Base-by-base conservation (phyloP, 2,888 invertebrate genomes). In the Mactromeris polynyma region DNA sequence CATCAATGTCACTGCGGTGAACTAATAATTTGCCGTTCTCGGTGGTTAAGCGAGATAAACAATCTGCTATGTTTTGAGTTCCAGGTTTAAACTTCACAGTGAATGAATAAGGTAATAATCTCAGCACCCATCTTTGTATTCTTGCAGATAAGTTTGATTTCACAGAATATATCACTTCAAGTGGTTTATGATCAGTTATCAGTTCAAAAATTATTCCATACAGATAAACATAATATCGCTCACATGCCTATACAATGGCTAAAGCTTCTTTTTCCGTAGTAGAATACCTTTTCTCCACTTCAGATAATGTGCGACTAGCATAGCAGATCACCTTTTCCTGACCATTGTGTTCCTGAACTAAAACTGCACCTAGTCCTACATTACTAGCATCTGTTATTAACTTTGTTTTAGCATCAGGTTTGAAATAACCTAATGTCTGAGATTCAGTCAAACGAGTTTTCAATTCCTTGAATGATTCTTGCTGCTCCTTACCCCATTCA, bases 91-190 rank as follows among this genome's bases (percentile, higher is more conserved):
- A 58, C 17, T 42, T 73, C 0, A 93, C 91, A 6, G 40, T 79
- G 26, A 92, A 92, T 4, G 46, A 42, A 77, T 91, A 93, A 19
- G 88, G 92, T 80, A 90, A 91, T 26, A 95, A 33, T n/a, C 93
- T 46, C 14, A 95, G 80, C 21, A 91, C 85, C 94, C 94, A 94
- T 14, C 95, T 21, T 83, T 94, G 91, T 17, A 95, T 6, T 3
- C 64, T 7, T 26, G 64, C 64, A 26, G 7, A 31, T 1, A 14
- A 31, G 4, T 31, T 69, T 33, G 69, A 69, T 9, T 33, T 69
- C 7, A 2, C 17, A 11, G 69, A 69, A 69, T 11, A 69, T 2
- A 69, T 69, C 0, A 33, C 0, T 11, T 69, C 33, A 4, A 69
- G 7, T 3, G 33, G 6, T 69, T 69, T 69, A 33, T 11, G 14